These are phyloP conservation scores for Priocnemis perturbator DNA, from an alignment of 2,888 invertebrate species.

Conservation along the genomic window DNA sequence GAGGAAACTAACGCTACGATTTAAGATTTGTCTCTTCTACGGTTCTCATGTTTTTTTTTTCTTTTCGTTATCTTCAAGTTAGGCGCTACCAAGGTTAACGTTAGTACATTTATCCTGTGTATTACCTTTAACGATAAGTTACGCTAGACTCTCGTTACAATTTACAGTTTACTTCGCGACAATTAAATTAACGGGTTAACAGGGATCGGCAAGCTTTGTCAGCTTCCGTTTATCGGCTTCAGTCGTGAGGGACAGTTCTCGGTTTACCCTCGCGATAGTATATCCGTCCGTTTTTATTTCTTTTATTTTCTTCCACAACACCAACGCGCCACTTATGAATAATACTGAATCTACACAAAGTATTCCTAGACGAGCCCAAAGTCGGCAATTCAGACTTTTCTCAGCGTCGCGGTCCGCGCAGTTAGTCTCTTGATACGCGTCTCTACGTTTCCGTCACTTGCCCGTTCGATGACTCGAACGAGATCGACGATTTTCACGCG, in stretches of 20 bases:
- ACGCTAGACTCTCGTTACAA: slow-evolving; percentile 45
- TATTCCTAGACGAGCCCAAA: slow-evolving; percentile 35
- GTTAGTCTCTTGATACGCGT: background rate
- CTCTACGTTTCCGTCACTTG: background rate
- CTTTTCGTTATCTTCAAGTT: background rate
- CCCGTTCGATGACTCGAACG: background rate
- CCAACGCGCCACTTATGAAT: slow-evolving; percentile 39
- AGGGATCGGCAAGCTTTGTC: slow-evolving; percentile 19
- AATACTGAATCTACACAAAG: slow-evolving; percentile 57
- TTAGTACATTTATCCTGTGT: slow-evolving; percentile 1
- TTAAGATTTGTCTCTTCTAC: slow-evolving; percentile 41
- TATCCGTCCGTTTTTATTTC: slow-evolving; percentile 3
- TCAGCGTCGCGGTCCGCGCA: background rate
- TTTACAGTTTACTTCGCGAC: slow-evolving; percentile 47
- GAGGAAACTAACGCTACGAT: slow-evolving; percentile 54
- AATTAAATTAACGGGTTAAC: slow-evolving; percentile 28
- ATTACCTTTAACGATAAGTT: background rate
- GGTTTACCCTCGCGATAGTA: slow-evolving; percentile 1
- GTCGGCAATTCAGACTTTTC: slow-evolving; percentile 7
- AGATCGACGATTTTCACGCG: slow-evolving; percentile 4
- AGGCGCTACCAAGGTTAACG: slow-evolving; percentile 4
- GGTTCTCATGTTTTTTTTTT: slow-evolving; percentile 23
- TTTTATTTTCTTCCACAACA: slow-evolving; percentile 20
- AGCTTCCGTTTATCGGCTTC: slow-evolving; percentile 8
- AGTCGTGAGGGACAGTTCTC: slow-evolving; percentile 1